Evolutionary conservation across 1,140 invertebrate species (phyloP), one percentile per base, ranked within the genome.

Genomic region (Meloidogyne exigua): DNA sequence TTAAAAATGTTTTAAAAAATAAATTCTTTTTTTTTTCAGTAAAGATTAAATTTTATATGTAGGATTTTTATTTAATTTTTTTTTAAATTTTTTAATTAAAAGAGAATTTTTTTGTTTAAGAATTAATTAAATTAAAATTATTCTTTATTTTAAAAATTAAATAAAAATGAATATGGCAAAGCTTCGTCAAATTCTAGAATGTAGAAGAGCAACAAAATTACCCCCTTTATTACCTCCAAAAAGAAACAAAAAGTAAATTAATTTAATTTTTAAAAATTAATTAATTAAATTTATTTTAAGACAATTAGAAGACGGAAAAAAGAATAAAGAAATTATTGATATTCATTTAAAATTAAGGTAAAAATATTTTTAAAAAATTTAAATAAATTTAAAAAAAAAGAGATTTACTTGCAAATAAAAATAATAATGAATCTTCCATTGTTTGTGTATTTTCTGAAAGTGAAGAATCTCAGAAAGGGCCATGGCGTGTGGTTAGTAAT

Each of bases 111-210:
- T 57, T 57, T 57, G 7, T 49, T n/a, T 18, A 49, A 49, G 18
- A 49, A 49, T 18, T 0, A 49, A 18, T 49, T 49, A 18, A 49
- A 49, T 18, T 49, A 49, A 5, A 49, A 4, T 0, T 18, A 15
- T 5, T 49, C 18, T 18, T 49, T 49, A 18, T 49, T 49, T 49
- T n/a, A n/a, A n/a, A n/a, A 49, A 49, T 18, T 18, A 18, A 18
- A 1, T 10, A 67, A 76, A 25, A 65, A 77, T 77, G 69, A 65
- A 71, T 63, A 64, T 68, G 76, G 76, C 65, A 49, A 77, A 77
- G 64, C 68, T 77, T 71, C 84, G 83, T 36, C 84, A 86, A 70
- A 84, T 87, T 92, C 93, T 70, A 92, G 93, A 72, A 57, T 88
- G n/a, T 93, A 93, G 62, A 92, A 91, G 5, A 88, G 71, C 49